Evolutionary conservation across 2,797 vertebrate species (phyloP).

Genomic region (Scarus forsteni): DNA sequence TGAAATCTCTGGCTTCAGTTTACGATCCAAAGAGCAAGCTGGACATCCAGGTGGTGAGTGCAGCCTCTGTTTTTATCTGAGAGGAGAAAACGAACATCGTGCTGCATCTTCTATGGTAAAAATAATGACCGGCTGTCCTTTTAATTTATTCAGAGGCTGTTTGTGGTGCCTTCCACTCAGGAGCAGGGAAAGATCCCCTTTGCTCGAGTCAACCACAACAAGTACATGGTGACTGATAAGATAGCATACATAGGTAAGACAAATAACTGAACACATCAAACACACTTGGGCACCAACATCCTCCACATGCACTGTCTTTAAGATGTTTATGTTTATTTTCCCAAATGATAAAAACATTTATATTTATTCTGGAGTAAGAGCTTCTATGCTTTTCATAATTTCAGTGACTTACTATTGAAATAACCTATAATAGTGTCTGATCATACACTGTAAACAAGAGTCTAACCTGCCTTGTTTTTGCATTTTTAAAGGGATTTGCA

Average conservation of each 20-base stretch:
- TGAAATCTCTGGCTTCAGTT: slow-evolving; percentile 88
- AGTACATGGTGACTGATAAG: slow-evolving; percentile 96
- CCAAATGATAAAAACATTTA: too few relatives aligned
- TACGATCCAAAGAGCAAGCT: slow-evolving; percentile 76
- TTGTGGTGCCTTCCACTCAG: slow-evolving; percentile 85
- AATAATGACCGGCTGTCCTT: neutral
- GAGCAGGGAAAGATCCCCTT: slow-evolving; percentile 89
- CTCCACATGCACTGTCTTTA: too few relatives aligned
- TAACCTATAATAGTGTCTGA: too few relatives aligned
- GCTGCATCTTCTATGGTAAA: fast-evolving
- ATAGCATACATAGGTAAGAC: slow-evolving; percentile 90
- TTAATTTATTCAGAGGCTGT: slow-evolving; percentile 84
- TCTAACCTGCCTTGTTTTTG: too few relatives aligned
- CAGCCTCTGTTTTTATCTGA: neutral
- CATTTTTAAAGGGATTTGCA: too few relatives aligned
- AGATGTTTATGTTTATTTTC: too few relatives aligned
- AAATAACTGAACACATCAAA: too few relatives aligned
- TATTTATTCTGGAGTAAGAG: too few relatives aligned
- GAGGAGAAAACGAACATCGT: neutral
- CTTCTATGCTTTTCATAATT: too few relatives aligned
- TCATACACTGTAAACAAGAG: too few relatives aligned
- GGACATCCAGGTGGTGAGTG: slow-evolving; percentile 91
- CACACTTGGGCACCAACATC: too few relatives aligned
- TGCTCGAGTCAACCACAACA: slow-evolving; percentile 94
- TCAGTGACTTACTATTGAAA: too few relatives aligned